These are phyloP conservation scores for Leuctra nigra DNA, from an alignment of 2,888 invertebrate genomes.

Conservation along the genomic window DNA sequence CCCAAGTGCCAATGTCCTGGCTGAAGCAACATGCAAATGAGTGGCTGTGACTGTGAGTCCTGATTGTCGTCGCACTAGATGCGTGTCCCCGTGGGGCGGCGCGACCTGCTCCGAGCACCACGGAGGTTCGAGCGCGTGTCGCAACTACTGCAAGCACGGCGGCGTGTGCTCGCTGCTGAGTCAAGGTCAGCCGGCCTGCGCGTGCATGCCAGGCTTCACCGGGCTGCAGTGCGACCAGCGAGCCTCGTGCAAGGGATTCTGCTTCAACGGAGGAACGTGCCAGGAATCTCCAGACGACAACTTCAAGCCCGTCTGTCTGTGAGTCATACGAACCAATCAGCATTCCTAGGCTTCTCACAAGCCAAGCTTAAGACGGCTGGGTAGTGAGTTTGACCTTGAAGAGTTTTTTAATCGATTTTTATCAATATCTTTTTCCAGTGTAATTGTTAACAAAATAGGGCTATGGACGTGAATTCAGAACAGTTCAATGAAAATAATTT, in stretches of 20 bases:
- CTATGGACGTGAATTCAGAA: too few species aligned
- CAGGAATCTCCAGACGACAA: conserved; percentile 38
- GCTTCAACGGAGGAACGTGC: conserved; percentile 50
- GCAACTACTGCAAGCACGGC: conserved; percentile 48
- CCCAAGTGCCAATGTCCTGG: too few species aligned
- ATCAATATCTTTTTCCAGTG: too few species aligned
- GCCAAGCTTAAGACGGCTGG: too few species aligned
- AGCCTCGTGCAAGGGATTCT: conserved; percentile 42
- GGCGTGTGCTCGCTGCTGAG: conserved; percentile 52
- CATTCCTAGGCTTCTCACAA: too few species aligned
- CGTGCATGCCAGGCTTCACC: conserved; percentile 50
- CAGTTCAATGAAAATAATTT: too few species aligned
- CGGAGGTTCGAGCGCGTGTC: conserved; percentile 57
- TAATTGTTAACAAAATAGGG: too few species aligned
- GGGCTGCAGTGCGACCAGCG: conserved; percentile 50
- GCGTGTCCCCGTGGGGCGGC: conserved; percentile 49
- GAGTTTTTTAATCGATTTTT: too few species aligned
- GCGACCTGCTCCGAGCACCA: conserved; percentile 51
- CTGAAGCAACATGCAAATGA: too few species aligned
- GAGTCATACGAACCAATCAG: conserved; percentile 35
- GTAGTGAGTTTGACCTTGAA: too few species aligned
- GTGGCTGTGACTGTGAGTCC: too few species aligned
- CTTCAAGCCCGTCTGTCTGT: conserved; percentile 40
- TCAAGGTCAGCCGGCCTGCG: conserved; percentile 46
- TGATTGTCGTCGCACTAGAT: too few species aligned